Percentiles rank a stretch among this genome's conserved stretches.
Conservation (phyloP, 2,113 vertebrate genomes). For the Rhinichthys klamathensis region DNA sequence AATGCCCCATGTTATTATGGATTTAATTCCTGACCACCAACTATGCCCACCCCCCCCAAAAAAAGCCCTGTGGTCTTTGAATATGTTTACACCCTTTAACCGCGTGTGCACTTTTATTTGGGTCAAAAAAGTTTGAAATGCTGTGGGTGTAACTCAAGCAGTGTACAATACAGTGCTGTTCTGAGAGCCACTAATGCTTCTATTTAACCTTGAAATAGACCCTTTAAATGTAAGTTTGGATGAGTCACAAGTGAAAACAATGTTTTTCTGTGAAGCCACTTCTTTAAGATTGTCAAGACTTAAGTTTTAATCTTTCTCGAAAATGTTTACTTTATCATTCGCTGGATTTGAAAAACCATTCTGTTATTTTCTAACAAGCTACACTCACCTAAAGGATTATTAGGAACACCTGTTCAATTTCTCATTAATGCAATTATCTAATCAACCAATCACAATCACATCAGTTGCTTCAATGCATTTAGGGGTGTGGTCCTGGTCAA, state of each 20-base stretch:
- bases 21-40: constrained; percentile 16
- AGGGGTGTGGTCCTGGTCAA: too few species aligned
- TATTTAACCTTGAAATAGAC: constrained; percentile 23
- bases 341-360: not conserved
- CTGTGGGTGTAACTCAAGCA: constrained; percentile 27
- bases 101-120: constrained; percentile 17
- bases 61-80: constrained; percentile 27
- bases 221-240: not conserved
- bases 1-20: constrained; percentile 30
- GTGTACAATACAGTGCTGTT: constrained; percentile 37
- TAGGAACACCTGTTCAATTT: too few species aligned
- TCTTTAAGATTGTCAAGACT: not conserved
- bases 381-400: too few species aligned
- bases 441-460: too few species aligned
- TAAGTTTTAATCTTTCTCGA: not conserved
- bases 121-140: constrained; percentile 33
- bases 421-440: too few species aligned
- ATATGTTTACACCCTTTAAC: constrained; percentile 44
- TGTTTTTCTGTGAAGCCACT: not conserved
- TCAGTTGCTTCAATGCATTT: too few species aligned
- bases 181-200: constrained; percentile 23
- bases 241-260: constrained; percentile 26
- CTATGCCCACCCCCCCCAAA: not conserved
- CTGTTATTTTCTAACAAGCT: not conserved
- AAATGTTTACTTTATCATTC: not conserved